These are phyloP conservation scores for Sebastes paucispinis DNA, from an alignment of 2,797 vertebrate genomes.

Conservation along the genomic window DNA sequence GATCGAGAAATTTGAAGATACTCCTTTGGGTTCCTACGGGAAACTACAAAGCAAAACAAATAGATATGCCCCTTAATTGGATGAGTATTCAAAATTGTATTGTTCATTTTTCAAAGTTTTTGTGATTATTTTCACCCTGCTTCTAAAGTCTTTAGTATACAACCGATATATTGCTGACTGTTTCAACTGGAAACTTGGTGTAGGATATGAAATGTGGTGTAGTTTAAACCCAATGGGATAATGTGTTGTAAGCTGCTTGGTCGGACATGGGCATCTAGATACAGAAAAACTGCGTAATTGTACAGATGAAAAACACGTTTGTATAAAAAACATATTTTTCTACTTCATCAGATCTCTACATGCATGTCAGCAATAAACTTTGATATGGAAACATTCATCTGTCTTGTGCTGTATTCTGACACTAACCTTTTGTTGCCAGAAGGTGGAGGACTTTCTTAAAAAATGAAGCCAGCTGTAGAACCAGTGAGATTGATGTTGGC, in stretches of 20 bases:
- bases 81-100: slow-evolving; percentile 18
- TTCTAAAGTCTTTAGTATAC: slow-evolving; percentile 54
- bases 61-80: slow-evolving; percentile 18
- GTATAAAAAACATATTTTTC: slow-evolving; percentile 98
- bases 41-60: background rate
- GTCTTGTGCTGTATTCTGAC: background rate
- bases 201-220: slow-evolving; percentile 71
- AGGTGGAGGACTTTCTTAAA: slow-evolving; percentile 60
- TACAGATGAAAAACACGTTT: slow-evolving; percentile 90
- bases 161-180: slow-evolving; percentile 64
- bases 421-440: slow-evolving; percentile 30
- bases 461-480: background rate
- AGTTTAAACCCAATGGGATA: slow-evolving; percentile 69
- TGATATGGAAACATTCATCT: slow-evolving; percentile 80
- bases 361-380: slow-evolving; percentile 99
- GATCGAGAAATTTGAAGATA: background rate
- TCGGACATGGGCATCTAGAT: slow-evolving; percentile 77
- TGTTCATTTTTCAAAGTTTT: slow-evolving; percentile 16
- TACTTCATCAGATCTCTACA: slow-evolving; percentile 96
- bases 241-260: slow-evolving; percentile 82
- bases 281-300: slow-evolving; percentile 80
- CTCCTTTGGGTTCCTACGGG: slow-evolving; percentile 12
- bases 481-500: background rate
- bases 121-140: slow-evolving; percentile 28
- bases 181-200: slow-evolving; percentile 80